Conservation (phyloP, 2,797 vertebrate species). For the Coendou prehensilis region DNA sequence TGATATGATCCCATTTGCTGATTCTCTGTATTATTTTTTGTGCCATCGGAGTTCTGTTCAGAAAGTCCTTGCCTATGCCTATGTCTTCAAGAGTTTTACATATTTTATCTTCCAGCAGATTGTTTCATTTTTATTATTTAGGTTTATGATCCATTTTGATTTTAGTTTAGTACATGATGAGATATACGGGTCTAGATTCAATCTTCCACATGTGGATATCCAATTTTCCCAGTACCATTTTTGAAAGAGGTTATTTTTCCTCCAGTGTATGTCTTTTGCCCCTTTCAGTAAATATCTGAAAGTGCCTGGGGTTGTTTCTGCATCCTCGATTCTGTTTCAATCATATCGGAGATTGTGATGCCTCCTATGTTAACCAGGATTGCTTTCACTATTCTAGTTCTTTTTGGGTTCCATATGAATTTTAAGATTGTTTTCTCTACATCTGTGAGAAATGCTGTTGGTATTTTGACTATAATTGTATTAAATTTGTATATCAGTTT, state of each 20-base stretch:
- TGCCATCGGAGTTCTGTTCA: too few species aligned
- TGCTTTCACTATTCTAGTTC: background rate
- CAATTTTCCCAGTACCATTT: background rate
- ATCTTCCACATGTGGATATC: background rate
- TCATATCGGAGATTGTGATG: background rate
- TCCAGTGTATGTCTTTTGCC: background rate
- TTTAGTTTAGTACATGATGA: background rate
- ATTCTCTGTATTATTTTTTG: too few species aligned
- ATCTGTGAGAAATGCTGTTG: background rate
- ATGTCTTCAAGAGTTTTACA: background rate
- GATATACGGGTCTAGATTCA: too few species aligned
- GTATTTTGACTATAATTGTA: background rate
- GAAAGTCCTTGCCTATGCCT: background rate
- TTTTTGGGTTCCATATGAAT: background rate
- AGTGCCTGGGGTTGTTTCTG: background rate
- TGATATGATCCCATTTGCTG: too few species aligned
- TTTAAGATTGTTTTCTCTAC: background rate
- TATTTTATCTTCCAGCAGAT: background rate
- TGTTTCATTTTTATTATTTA: background rate
- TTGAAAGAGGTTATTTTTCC: background rate
- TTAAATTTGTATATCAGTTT: background rate
- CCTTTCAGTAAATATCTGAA: background rate
- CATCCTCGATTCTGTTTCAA: background rate
- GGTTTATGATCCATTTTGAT: background rate
- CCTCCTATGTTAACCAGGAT: background rate